Base-by-base conservation (phyloP, 2,888 invertebrate species). In the Spicauda simplicius region DNA sequence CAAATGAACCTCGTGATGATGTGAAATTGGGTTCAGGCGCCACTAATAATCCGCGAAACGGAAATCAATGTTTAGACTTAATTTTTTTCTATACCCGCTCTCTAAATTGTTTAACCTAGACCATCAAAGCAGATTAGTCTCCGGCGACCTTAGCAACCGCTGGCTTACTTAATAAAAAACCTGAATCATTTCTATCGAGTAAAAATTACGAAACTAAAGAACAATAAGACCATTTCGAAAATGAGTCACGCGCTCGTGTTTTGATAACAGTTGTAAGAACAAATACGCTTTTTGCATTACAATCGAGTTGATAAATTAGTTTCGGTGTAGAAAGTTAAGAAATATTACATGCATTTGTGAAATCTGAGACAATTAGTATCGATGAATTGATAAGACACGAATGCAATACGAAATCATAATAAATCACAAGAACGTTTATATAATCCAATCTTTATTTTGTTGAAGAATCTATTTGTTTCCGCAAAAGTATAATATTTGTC, bases 11-110 rank as follows among this genome's bases (percentile, higher is more conserved):
- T 45, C 53, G 48, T 53, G 58, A 53, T 48, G 45, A 59, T 59
- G 57, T 57, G 54, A 59, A 66, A 55, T 48, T 53, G 33, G 41
- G 19, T 55, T 48, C 55, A 37, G 59, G 19, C 45, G n/a, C 54
- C 30, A 33, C 53, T 18, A 65, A n/a, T n/a, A n/a, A 54, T 53
- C 37, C 30, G 59, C 33, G 18, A 16, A 58, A 18, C 53, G 25
- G 54, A 54, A 54, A 45, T 7, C 45, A 25, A 45, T 54, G 12
- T 45, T 54, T 20, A 55, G n/a, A 60, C 8, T 4, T 11, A 20
- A 71, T 70, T 71, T 68, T 64, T 69, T 71, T 64, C 60, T 68
- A 58, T 66, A 68, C 64, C 59, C 64, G 65, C 63, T 73, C 70
- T 72, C 71, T 69, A 55, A 66, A 58, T 16, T 41, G 10, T 25